Percentiles rank a stretch among this genome's conserved stretches.
These are phyloP conservation scores for Lycaon pictus DNA, from an alignment of 2,113 vertebrate species.

Conservation along the genomic window DNA sequence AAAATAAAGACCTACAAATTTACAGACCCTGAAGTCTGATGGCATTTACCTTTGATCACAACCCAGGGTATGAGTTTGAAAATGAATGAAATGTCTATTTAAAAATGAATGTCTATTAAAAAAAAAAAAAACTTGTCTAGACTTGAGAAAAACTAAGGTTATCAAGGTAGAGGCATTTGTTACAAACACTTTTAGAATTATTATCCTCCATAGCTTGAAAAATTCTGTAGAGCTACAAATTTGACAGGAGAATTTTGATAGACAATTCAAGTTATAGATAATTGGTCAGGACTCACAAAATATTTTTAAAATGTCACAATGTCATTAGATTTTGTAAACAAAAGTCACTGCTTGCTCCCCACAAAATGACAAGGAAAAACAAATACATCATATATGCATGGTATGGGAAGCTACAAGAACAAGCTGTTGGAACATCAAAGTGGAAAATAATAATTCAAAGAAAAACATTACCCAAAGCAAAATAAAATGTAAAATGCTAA, in stretches of 20 bases:
- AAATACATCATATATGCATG: not conserved
- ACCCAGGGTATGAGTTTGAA: not conserved
- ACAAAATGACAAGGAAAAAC: not conserved
- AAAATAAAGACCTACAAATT: not conserved
- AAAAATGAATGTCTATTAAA: not conserved
- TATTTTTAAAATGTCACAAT: not conserved
- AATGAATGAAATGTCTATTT: not conserved
- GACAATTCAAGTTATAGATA: not conserved
- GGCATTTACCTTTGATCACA: not conserved
- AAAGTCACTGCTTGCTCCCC: not conserved
- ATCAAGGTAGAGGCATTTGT: not conserved
- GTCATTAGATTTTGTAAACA: slow-evolving; percentile 4
- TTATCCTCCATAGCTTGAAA: slow-evolving; percentile 38
- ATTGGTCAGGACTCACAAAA: not conserved
- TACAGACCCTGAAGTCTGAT: not conserved
- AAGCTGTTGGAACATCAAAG: not conserved
- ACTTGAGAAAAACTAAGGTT: slow-evolving; percentile 30
- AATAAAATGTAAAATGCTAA: slow-evolving; percentile 39
- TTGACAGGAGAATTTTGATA: not conserved
- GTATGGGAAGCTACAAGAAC: not conserved
- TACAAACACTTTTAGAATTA: slow-evolving; percentile 34
- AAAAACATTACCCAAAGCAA: slow-evolving; percentile 11
- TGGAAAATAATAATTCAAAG: not conserved
- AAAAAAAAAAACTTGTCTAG: not conserved
- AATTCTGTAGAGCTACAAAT: not conserved